phyloP scores from a whole-genome alignment of 2,888 invertebrate species.

The Oscheius onirici region DNA sequence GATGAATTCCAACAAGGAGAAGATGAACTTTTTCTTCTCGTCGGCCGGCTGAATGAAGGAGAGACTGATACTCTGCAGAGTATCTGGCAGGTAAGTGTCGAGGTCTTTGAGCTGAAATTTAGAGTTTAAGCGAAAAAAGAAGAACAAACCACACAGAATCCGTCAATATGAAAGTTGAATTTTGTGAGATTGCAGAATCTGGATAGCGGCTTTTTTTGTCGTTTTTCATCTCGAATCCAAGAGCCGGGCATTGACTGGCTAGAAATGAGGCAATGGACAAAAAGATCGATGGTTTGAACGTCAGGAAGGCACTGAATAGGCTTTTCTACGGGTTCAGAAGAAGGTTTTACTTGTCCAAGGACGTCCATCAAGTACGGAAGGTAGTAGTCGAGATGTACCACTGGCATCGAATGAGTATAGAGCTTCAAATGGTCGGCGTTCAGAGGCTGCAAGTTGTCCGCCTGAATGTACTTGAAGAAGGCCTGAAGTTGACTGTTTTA shows the following conservation, averaged over 20 bases:
- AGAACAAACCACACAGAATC: slow-evolving; percentile 38
- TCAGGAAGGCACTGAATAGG: slow-evolving; percentile 32
- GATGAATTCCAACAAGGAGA: slow-evolving; percentile 36
- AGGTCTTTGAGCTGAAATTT: slow-evolving; percentile 37
- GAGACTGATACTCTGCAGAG: slow-evolving; percentile 33
- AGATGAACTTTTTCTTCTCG: neutral
- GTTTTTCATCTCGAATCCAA: slow-evolving; percentile 38
- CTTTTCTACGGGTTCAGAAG: neutral
- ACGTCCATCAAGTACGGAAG: slow-evolving; percentile 43
- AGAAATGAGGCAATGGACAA: slow-evolving; percentile 39
- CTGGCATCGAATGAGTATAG: slow-evolving; percentile 48
- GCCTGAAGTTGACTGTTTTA: too few species aligned
- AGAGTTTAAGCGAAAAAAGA: neutral
- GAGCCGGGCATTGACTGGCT: slow-evolving; percentile 36
- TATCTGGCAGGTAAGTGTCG: slow-evolving; percentile 41
- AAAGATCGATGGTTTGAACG: slow-evolving; percentile 33
- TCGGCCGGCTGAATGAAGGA: slow-evolving; percentile 37
- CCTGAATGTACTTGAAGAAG: slow-evolving; percentile 45
- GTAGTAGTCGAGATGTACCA: slow-evolving; percentile 44
- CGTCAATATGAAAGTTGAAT: slow-evolving; percentile 41
- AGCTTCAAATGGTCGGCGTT: slow-evolving; percentile 39
- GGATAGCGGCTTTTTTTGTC: slow-evolving; percentile 29
- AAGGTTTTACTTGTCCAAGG: slow-evolving; percentile 10
- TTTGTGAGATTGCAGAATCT: slow-evolving; percentile 31
- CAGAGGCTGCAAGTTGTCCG: slow-evolving; percentile 20